Base-by-base conservation (phyloP, 2,888 invertebrate species). In the Lasioglossum marginatum region DNA sequence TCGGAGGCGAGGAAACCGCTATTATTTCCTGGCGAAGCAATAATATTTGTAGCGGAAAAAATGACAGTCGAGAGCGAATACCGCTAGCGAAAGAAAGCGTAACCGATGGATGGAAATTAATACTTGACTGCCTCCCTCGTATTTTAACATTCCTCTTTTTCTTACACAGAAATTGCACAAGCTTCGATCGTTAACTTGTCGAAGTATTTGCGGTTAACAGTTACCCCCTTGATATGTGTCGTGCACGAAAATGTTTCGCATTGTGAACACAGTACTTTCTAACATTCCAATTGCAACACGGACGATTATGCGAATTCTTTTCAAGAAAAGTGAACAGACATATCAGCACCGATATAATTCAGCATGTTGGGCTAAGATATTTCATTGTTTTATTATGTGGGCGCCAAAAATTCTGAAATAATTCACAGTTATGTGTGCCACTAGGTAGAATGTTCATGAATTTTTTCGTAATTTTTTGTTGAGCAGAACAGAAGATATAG, bases 251-350 rank as follows among this genome's bases (percentile, higher is more conserved):
- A 48, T 71, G 82, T 83, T 76, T 83, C 82, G 76, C 82, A 63
- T 82, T 52, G 72, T 72, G 76, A 82, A 27, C 82, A 82, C 37
- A 31, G 19, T 82, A 71, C 83, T 83, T 83, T 83, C 83, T 76
- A 83, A 83, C 82, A 83, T 83, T 76, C 83, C 82, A 75, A 48
- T 72, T 63, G 34, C 72, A 34, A 76, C 43, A 48, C 82, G 27
- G 66, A 52, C 40, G 52, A 82, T 83, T 76, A 72, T 77, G 43
- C 63, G 31, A 82, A 83, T 76, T 72, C 43, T 40, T 76, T 71
- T 63, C 45, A 31, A 40, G 63, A 78, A 48, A 16, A 23, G 23
- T 48, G 27, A 19, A 4, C 45, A 10, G 71, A 63, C 23, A n/a
- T 16, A 34, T 40, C 71, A 68, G 12, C 37, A 4, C 37, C 23